Base-by-base conservation (phyloP, 2,113 vertebrate genomes). In the Phasianus colchicus region DNA sequence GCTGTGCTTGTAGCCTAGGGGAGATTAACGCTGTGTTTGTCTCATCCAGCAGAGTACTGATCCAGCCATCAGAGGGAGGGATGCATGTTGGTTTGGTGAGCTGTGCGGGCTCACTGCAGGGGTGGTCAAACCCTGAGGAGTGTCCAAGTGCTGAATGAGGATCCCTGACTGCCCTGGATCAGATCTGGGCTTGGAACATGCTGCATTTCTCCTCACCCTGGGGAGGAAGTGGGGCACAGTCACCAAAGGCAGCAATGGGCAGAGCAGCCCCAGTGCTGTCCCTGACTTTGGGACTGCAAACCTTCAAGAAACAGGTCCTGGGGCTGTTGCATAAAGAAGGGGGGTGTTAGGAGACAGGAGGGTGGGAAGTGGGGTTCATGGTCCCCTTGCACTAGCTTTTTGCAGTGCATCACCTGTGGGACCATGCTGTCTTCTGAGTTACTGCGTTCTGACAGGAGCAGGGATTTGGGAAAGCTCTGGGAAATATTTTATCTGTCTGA, bases 31-130 rank as follows among this genome's bases (percentile, higher is more conserved):
- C 16, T 2, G 8, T 9, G 32, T 76, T 64, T 48, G 1, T 21
- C 54, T 19, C 36, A 48, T 19, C 6, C 48, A 57, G 70, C 76
- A 65, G 70, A 6, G 57, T 7, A 50, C 29, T 2, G 6, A 5
- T 10, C 18, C 6, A 12, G 25, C n/a, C 1, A 0, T 7, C 4
- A 15, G 36, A 10, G 6, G 20, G 36, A 30, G 8, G 0, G 7
- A 29, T 24, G 2, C 27, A 3, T 1, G 9, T 24, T 60, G 66
- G 34, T 24, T n/a, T 42, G 48, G 12, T 3, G 16, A 11, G 48
- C 21, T 13, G 40, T 21, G 1, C 29, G 1, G 8, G n/a, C 55
- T 54, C 2, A 0, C 14, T 16, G 71, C 6, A 4, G n/a, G 13
- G 22, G 9, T 63, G 79, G 45, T 8, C 1, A 8, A 12, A 32